phyloP scores from a whole-genome alignment of 1,140 invertebrate genomes.

The Colletes gigas region DNA sequence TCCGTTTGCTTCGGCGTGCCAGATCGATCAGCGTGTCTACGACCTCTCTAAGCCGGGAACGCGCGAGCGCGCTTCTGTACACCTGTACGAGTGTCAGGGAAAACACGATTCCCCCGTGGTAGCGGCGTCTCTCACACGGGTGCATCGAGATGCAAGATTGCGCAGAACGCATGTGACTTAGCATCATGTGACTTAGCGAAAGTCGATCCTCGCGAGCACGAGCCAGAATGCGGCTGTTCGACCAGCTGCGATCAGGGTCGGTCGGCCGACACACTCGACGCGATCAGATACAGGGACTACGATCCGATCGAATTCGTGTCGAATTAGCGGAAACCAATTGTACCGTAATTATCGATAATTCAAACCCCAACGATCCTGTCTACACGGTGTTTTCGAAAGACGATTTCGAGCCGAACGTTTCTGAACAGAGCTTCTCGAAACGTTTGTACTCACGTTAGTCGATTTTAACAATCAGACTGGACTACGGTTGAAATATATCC shows the following conservation, averaged over 20 bases:
- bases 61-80: slow-evolving; percentile 7
- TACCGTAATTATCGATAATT: slow-evolving; percentile 17
- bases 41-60: slow-evolving; percentile 16
- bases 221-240: slow-evolving; percentile 52
- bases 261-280: slow-evolving; percentile 4
- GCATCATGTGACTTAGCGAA: slow-evolving; percentile 65
- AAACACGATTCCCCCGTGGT: slow-evolving; percentile 53
- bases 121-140: slow-evolving; percentile 33
- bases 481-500: no score
- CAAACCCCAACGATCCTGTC: not conserved
- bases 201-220: slow-evolving; percentile 60
- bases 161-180: slow-evolving; percentile 66
- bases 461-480: no score
- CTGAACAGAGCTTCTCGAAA: no score
- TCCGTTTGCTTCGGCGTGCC: slow-evolving; percentile 26
- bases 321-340: slow-evolving; percentile 34
- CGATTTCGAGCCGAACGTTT: no score
- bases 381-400: not conserved
- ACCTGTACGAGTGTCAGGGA: slow-evolving; percentile 44
- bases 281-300: slow-evolving; percentile 12
- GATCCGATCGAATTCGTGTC: slow-evolving; percentile 23
- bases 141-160: slow-evolving; percentile 61
- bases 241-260: slow-evolving; percentile 55
- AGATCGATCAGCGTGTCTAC: slow-evolving; percentile 56
- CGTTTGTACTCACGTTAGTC: no score